phyloP scores from a whole-genome alignment of 2,113 vertebrate species.

The Cyphomyrus plagiostoma region DNA sequence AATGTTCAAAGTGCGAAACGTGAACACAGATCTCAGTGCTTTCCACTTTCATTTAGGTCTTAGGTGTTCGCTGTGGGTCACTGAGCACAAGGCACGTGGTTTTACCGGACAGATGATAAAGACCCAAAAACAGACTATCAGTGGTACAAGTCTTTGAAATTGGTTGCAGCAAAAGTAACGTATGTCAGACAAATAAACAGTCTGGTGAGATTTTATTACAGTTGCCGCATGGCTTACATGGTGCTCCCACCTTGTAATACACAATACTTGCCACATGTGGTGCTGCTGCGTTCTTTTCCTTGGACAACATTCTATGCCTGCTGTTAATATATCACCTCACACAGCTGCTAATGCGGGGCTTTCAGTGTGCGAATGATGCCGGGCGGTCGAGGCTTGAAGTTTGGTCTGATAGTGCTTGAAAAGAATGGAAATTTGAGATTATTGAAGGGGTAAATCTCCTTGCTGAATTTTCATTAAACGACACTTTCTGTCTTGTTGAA shows the following conservation, averaged over 20 bases:
- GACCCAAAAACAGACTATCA: background rate
- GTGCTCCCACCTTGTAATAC: background rate
- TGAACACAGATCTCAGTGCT: background rate
- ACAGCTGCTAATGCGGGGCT: background rate
- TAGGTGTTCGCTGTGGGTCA: background rate
- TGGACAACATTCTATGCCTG: background rate
- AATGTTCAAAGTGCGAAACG: background rate
- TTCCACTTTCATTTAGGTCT: background rate
- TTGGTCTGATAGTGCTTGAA: background rate
- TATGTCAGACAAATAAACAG: background rate
- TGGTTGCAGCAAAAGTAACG: background rate
- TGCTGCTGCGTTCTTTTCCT: background rate
- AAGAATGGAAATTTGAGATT: conserved; percentile 1
- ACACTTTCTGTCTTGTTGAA: conserved; percentile 1
- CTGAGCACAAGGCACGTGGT: background rate
- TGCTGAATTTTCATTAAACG: conserved; percentile 3
- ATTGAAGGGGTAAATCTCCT: background rate
- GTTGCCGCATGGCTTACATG: background rate
- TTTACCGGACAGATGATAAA: background rate
- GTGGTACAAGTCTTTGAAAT: background rate
- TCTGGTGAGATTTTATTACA: background rate
- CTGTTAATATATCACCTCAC: background rate
- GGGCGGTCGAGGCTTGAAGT: background rate
- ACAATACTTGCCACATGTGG: background rate
- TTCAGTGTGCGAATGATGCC: background rate